Evolutionary conservation across 2,113 vertebrate species (phyloP).

Genomic region (Oncorhynchus keta): DNA sequence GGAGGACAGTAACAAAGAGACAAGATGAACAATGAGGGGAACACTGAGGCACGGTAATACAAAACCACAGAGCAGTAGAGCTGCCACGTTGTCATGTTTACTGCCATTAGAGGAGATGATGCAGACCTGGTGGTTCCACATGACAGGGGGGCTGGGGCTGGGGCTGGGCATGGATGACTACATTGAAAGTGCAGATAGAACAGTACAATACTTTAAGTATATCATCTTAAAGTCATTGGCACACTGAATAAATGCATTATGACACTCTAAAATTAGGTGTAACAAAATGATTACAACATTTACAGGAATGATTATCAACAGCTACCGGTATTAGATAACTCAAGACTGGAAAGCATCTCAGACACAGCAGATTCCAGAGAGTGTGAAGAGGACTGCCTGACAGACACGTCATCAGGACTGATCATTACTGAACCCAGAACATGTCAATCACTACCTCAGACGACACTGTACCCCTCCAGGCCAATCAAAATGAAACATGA

Average conservation of each 20-base stretch:
- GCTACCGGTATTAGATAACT: too few relatives aligned
- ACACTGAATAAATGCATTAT: not conserved
- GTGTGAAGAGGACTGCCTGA: too few relatives aligned
- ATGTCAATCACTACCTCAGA: too few relatives aligned
- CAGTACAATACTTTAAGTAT: too few relatives aligned
- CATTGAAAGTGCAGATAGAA: slow-evolving; percentile 14
- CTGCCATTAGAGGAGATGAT: too few relatives aligned
- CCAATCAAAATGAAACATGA: slow-evolving; percentile 7
- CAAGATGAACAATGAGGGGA: slow-evolving; percentile 54
- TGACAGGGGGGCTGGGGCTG: slow-evolving; percentile 15
- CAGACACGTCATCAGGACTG: not conserved
- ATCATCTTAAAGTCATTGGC: too few relatives aligned
- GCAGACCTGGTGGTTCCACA: slow-evolving; percentile 2
- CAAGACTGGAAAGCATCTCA: too few relatives aligned
- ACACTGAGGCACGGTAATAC: slow-evolving; percentile 47
- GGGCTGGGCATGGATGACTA: slow-evolving; percentile 19
- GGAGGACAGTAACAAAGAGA: slow-evolving; percentile 74
- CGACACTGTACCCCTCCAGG: not conserved
- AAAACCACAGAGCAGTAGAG: not conserved
- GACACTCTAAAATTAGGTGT: not conserved
- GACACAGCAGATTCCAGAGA: too few relatives aligned
- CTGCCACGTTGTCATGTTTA: too few relatives aligned
- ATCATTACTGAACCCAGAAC: too few relatives aligned
- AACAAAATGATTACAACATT: too few relatives aligned
- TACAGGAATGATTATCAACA: too few relatives aligned